Base-by-base conservation (phyloP, 2,888 invertebrate genomes). In the Meteorus cinctellus region DNA sequence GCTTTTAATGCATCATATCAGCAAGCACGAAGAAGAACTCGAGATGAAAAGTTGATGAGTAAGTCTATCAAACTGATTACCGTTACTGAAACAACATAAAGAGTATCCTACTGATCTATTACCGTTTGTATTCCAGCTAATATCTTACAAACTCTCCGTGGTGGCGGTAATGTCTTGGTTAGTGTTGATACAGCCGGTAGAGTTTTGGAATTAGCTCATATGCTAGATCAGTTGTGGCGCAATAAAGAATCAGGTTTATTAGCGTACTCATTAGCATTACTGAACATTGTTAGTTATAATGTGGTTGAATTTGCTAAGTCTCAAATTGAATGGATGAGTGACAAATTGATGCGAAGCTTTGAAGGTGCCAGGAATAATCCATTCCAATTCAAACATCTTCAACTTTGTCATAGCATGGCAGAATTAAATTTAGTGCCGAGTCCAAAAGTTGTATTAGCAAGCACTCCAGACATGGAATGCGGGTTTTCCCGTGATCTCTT, bases 281-380 rank as follows among this genome's bases (percentile, higher is more conserved):
- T 99, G 1, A 99, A 97, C 84, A 98, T 99, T 88, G 98, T 99
- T 77, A 97, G 98, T 88, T 99, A 98, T 86, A 99, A 99, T 88
- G 99, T 99, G 0, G 96, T 99, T 1, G 99, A 99, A 90, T 99
- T 99, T 90, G 99, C 99, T 1, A 99, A 99, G 89, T 98, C 98
- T 0, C 98, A 96, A 92, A 98, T 99, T 82, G 99, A 99, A 90
- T 99, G 99, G 99, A 99, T 99, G 99, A 98, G 98, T 87, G 99
- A 99, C 87, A 99, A 98, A 87, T 91, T 99, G 60, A 97, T 98
- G 92, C 94, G 97, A 78, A 95, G 95, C 72, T 97, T 97, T 87
- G 97, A 97, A 89, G 96, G 96, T 0, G 96, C 96, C 0, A 92
- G 97, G 74, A 96, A 96, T 84, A 98, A 98, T 91, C 99, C 99